Conservation (phyloP, 92 coral and sea anemone species). For the Zoanthus sociatus region DNA sequence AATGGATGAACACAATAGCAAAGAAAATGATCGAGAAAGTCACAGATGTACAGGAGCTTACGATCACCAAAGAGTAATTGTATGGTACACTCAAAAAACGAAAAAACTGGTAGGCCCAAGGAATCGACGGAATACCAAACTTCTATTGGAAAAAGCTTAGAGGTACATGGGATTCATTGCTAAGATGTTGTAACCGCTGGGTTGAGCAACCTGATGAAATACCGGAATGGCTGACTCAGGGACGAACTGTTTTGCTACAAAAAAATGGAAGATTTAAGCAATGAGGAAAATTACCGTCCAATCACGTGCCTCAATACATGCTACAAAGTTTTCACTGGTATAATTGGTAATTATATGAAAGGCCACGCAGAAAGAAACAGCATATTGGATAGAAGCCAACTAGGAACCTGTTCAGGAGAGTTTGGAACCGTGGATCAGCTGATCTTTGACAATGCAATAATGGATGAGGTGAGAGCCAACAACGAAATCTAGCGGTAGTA, state of each 20-base stretch:
- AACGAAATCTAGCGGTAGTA: conserved; percentile 54
- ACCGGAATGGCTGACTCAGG: conserved; percentile 50
- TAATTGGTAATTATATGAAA: conserved; percentile 51
- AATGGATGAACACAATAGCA: conserved; percentile 45
- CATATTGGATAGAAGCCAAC: conserved; percentile 56
- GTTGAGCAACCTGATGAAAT: conserved; percentile 25
- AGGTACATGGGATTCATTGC: conserved; percentile 36
- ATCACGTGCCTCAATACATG: conserved; percentile 42
- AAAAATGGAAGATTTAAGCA: conserved; percentile 41
- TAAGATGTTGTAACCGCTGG: conserved; percentile 6
- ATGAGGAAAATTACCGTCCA: conserved; percentile 61
- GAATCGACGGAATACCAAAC: conserved; percentile 53
- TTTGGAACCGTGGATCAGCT: conserved; percentile 61
- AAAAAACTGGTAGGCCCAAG: conserved; percentile 31
- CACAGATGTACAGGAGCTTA: conserved; percentile 28
- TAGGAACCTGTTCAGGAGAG: conserved; percentile 46
- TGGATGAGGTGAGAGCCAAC: conserved; percentile 56
- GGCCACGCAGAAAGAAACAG: conserved; percentile 42
- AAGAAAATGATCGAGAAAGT: conserved; percentile 44
- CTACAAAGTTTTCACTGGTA: conserved; percentile 38
- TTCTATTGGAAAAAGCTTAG: conserved; percentile 57
- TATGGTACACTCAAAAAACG: background rate
- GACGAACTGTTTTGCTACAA: conserved; percentile 52
- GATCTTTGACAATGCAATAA: conserved; percentile 41
- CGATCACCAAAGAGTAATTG: conserved; percentile 5